These are phyloP conservation scores for Melitaea cinxia DNA, from an alignment of 1,140 invertebrate species.

Conservation along the genomic window DNA sequence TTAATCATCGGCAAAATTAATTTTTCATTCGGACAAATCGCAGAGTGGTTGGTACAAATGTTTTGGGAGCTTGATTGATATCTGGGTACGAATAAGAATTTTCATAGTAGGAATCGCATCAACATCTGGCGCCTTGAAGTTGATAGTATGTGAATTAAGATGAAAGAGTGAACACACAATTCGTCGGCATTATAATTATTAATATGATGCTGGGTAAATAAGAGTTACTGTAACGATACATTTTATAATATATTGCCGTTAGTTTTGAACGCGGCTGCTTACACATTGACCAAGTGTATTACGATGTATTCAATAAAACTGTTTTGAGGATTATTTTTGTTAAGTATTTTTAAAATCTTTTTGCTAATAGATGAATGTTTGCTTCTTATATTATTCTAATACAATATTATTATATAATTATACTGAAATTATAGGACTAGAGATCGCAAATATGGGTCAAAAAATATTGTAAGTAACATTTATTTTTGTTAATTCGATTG, in stretches of 20 bases:
- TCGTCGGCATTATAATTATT: neutral
- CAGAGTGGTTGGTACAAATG: slow-evolving; percentile 70
- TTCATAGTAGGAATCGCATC: slow-evolving; percentile 44
- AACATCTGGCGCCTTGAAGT: slow-evolving; percentile 48
- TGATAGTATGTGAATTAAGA: slow-evolving; percentile 41
- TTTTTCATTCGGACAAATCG: slow-evolving; percentile 81
- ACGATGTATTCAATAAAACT: no score
- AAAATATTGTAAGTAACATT: no score
- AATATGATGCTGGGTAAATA: neutral
- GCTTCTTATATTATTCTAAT: no score
- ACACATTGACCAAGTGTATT: no score
- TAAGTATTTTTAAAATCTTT: no score
- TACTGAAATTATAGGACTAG: no score
- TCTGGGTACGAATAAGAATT: slow-evolving; percentile 48
- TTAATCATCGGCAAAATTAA: slow-evolving; percentile 81
- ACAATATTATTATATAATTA: no score
- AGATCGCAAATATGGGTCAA: no score
- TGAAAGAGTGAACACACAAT: slow-evolving; percentile 23
- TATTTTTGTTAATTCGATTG: no score
- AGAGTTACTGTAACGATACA: neutral
- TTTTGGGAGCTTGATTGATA: slow-evolving; percentile 74
- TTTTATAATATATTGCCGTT: neutral
- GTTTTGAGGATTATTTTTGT: no score
- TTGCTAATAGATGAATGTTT: no score
- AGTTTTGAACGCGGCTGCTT: no score